Percentiles rank a stretch among this genome's conserved stretches.
These are phyloP conservation scores for Oxytorus armatus DNA, from an alignment of 2,888 invertebrate genomes.

Conservation along the genomic window DNA sequence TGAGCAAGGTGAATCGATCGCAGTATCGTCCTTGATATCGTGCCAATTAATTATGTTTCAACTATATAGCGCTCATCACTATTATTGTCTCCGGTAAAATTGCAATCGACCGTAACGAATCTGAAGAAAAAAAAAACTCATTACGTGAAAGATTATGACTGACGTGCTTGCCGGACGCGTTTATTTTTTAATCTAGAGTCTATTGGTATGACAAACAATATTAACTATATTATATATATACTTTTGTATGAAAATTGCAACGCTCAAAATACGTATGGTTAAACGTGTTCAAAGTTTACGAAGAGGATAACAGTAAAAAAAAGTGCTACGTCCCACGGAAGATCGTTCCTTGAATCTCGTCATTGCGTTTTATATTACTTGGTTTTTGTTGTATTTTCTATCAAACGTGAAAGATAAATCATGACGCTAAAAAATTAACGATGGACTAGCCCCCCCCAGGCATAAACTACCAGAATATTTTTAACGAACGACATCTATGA, in stretches of 20 bases:
- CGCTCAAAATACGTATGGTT: constrained; percentile 65
- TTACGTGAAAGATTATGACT: constrained; percentile 54
- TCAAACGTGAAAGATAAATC: background rate
- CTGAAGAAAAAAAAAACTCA: constrained; percentile 32
- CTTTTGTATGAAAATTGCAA: constrained; percentile 51
- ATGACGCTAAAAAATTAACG: constrained; percentile 23
- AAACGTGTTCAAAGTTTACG: constrained; percentile 62
- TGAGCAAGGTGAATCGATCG: constrained; percentile 53
- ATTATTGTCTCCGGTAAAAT: constrained; percentile 57
- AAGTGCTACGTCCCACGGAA: constrained; percentile 56
- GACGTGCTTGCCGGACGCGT: constrained; percentile 63
- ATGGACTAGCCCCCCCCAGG: constrained; percentile 24
- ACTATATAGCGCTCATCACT: constrained; percentile 40
- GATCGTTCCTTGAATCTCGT: constrained; percentile 65
- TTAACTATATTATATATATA: constrained; percentile 45
- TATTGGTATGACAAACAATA: constrained; percentile 52
- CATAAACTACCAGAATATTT: constrained; percentile 32
- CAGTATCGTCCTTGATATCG: constrained; percentile 66
- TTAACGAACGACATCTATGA: constrained; percentile 15
- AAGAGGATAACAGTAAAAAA: constrained; percentile 36
- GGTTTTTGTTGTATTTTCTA: constrained; percentile 42
- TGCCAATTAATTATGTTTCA: constrained; percentile 60
- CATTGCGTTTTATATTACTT: constrained; percentile 71
- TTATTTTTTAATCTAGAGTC: constrained; percentile 58
- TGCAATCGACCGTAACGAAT: constrained; percentile 59